These are phyloP conservation scores for Dinoponera quadriceps DNA, from an alignment of 1,140 invertebrate species.

Conservation along the genomic window DNA sequence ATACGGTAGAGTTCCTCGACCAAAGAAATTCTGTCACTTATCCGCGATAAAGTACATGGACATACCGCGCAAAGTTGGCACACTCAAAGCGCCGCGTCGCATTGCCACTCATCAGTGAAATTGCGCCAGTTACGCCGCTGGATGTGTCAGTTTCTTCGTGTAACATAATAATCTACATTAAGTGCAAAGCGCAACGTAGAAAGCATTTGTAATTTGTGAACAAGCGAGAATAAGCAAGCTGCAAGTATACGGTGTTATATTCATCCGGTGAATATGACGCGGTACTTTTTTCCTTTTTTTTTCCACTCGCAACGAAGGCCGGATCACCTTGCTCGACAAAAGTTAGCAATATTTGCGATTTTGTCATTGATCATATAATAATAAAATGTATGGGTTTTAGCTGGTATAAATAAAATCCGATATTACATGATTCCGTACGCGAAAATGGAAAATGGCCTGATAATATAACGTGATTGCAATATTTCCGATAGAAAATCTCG, in stretches of 20 bases:
- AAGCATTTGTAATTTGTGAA: conserved; percentile 43
- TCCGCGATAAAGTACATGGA: background rate
- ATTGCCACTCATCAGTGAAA: conserved; percentile 33
- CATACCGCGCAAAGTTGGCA: background rate
- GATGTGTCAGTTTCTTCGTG: conserved; percentile 16
- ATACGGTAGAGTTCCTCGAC: background rate
- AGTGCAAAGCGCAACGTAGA: conserved; percentile 1
- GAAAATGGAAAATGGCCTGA: background rate
- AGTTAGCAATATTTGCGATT: conserved; percentile 38
- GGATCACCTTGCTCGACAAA: conserved; percentile 3
- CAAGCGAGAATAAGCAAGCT: conserved; percentile 26
- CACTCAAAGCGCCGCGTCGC: conserved; percentile 1
- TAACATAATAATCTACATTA: conserved; percentile 41
- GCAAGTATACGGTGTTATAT: conserved; percentile 2
- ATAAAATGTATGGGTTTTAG: conserved; percentile 41
- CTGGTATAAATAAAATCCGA: conserved; percentile 27
- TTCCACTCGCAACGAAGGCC: background rate
- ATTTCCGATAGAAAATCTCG: conserved; percentile 15
- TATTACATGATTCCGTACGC: conserved; percentile 27
- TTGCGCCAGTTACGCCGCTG: background rate
- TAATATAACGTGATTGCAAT: background rate
- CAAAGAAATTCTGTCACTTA: conserved; percentile 31
- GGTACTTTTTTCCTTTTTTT: background rate
- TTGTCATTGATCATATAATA: conserved; percentile 24
- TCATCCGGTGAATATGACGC: conserved; percentile 3